phyloP scores from a whole-genome alignment of 2,113 vertebrate species.

The Scomber colias region DNA sequence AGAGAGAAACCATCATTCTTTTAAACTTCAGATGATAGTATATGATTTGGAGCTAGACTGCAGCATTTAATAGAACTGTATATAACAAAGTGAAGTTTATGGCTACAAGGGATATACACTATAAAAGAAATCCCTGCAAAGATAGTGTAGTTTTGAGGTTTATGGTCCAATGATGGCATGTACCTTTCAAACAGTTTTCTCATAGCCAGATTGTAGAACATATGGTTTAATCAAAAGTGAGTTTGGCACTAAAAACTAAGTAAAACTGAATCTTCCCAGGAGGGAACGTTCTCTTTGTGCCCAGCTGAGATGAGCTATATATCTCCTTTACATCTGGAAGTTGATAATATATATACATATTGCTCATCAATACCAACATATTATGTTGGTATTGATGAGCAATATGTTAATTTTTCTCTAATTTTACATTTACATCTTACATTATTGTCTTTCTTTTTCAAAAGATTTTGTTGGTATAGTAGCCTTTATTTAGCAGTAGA shows the following conservation, averaged over 20 bases:
- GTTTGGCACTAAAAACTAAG: not conserved
- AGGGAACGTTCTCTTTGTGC: not conserved
- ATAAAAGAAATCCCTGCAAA: not conserved
- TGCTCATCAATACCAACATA: too few relatives aligned
- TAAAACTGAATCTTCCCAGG: not conserved
- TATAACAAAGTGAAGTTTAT: conserved; percentile 29
- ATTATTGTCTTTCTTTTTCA: too few relatives aligned
- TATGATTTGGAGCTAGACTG: conserved; percentile 2
- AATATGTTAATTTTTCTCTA: too few relatives aligned
- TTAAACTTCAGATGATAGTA: not conserved
- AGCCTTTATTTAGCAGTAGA: too few relatives aligned
- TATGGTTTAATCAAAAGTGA: conserved; percentile 23
- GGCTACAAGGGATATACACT: not conserved
- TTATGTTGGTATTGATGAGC: not conserved
- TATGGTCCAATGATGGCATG: conserved; percentile 14
- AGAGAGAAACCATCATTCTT: conserved; percentile 17
- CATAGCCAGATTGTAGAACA: not conserved
- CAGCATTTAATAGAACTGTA: conserved; percentile 33
- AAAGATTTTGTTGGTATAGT: too few relatives aligned
- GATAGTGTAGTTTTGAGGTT: not conserved
- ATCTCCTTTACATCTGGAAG: not conserved
- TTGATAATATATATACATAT: too few relatives aligned
- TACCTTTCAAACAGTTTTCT: conserved; percentile 8
- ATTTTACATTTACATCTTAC: too few relatives aligned
- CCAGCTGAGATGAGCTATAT: not conserved